Evolutionary conservation across 2,888 invertebrate genomes (phyloP).

Genomic region (Drosophila borborema): DNA sequence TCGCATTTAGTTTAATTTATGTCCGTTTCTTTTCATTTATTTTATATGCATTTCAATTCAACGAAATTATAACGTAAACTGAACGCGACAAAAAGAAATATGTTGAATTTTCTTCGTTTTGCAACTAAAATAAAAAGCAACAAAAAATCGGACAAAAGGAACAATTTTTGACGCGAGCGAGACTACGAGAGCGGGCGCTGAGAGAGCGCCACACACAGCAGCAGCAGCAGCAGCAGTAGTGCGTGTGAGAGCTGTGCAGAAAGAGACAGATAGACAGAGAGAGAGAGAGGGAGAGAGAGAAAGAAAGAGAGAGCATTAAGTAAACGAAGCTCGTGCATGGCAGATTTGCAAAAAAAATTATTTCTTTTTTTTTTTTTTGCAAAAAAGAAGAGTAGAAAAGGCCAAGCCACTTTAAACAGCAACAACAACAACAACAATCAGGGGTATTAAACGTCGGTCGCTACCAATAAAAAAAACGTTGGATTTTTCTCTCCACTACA

Average conservation of each 20-base stretch:
- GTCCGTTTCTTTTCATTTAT: constrained; percentile 17
- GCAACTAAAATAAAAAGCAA: constrained; percentile 46
- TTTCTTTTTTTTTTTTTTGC: constrained; percentile 22
- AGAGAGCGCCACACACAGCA: constrained; percentile 25
- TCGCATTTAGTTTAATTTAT: constrained; percentile 3
- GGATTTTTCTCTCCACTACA: constrained; percentile 56
- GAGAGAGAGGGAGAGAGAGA: constrained; percentile 22
- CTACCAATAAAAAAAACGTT: constrained; percentile 49
- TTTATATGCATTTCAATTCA: constrained; percentile 55
- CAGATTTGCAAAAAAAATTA: constrained; percentile 65
- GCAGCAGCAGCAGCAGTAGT: constrained; percentile 22
- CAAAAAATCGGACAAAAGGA: constrained; percentile 75
- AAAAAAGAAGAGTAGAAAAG: constrained; percentile 52
- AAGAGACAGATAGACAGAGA: constrained; percentile 15
- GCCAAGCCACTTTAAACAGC: constrained; percentile 61
- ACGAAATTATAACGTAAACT: constrained; percentile 59
- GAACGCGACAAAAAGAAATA: constrained; percentile 63
- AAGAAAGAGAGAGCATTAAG: constrained; percentile 54
- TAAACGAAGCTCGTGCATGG: constrained; percentile 75
- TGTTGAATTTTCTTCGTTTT: constrained; percentile 66
- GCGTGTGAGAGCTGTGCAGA: constrained; percentile 36
- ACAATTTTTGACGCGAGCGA: constrained; percentile 66
- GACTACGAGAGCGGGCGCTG: constrained; percentile 20
- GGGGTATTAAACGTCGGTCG: constrained; percentile 53
- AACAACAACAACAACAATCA: constrained; percentile 49